Evolutionary conservation across 2,888 invertebrate genomes (phyloP).

Genomic region (Stratiomys singularior): DNA sequence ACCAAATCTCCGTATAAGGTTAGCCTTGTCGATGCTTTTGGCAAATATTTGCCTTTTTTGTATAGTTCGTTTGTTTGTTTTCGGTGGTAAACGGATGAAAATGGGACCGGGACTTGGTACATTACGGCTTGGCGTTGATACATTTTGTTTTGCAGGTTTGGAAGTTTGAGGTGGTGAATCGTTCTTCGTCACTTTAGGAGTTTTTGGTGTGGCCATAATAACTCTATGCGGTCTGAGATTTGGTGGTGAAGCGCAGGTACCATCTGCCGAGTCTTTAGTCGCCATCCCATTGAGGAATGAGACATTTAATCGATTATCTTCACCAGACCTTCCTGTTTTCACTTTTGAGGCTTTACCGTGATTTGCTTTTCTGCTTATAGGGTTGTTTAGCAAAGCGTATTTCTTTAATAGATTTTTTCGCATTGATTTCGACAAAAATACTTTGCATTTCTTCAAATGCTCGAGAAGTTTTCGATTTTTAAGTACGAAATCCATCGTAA

Average conservation of each 20-base stretch:
- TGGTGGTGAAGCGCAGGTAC: background rate
- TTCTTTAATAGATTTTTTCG: slow-evolving; percentile 34
- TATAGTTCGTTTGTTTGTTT: background rate
- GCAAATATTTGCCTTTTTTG: background rate
- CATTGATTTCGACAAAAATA: slow-evolving; percentile 41
- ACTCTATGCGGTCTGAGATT: background rate
- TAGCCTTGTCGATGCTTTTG: background rate
- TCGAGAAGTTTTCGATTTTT: slow-evolving; percentile 44
- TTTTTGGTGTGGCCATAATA: background rate
- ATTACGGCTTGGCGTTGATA: background rate
- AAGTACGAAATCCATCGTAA: slow-evolving; percentile 48
- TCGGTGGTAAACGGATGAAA: slow-evolving; percentile 37
- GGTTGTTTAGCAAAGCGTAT: background rate
- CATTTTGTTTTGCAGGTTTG: background rate
- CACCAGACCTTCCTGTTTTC: background rate
- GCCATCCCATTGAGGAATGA: background rate
- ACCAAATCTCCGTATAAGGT: slow-evolving; percentile 50
- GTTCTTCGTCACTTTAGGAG: background rate
- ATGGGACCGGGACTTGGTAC: background rate
- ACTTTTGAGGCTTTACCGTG: background rate
- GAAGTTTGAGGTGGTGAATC: background rate
- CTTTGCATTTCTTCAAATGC: slow-evolving; percentile 46
- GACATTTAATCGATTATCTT: background rate
- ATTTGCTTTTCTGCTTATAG: background rate
- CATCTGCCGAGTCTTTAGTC: background rate